phyloP scores from a whole-genome alignment of 1,140 invertebrate genomes.

The Ceratitis capitata region DNA sequence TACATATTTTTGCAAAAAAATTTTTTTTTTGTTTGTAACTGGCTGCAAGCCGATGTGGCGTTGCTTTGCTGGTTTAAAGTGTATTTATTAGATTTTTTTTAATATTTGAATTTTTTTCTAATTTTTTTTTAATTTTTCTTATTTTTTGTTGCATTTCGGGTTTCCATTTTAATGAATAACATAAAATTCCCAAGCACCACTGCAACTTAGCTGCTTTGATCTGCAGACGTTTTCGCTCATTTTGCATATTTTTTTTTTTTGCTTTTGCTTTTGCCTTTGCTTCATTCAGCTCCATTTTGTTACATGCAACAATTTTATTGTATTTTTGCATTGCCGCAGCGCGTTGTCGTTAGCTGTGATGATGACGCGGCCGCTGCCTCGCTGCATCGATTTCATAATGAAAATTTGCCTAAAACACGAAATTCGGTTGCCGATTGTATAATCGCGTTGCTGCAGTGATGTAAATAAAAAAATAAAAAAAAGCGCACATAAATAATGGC shows the following conservation, averaged over 20 bases:
- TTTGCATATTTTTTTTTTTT: not conserved
- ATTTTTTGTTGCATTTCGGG: not conserved
- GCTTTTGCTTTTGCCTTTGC: not conserved
- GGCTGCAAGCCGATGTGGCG: not conserved
- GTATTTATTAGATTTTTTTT: not conserved
- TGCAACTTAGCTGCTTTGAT: not conserved
- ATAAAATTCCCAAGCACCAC: not conserved
- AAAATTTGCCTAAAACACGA: constrained; percentile 37
- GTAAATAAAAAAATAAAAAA: not conserved
- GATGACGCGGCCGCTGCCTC: not conserved
- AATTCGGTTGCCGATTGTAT: constrained; percentile 11
- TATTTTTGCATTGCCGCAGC: not conserved
- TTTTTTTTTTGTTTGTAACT: not conserved
- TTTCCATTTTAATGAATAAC: not conserved
- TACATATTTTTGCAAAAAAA: not conserved
- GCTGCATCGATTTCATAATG: constrained; percentile 6
- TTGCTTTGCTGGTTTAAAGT: not conserved
- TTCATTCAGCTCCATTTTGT: not conserved
- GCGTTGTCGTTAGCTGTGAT: no score
- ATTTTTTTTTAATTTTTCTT: not conserved
- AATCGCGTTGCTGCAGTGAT: not conserved
- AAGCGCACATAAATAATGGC: not conserved
- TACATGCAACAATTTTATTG: not conserved
- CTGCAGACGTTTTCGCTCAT: not conserved
- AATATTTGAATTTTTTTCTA: no score